Base-by-base conservation (phyloP, 2,888 invertebrate species). In the Andrena flavipes region DNA sequence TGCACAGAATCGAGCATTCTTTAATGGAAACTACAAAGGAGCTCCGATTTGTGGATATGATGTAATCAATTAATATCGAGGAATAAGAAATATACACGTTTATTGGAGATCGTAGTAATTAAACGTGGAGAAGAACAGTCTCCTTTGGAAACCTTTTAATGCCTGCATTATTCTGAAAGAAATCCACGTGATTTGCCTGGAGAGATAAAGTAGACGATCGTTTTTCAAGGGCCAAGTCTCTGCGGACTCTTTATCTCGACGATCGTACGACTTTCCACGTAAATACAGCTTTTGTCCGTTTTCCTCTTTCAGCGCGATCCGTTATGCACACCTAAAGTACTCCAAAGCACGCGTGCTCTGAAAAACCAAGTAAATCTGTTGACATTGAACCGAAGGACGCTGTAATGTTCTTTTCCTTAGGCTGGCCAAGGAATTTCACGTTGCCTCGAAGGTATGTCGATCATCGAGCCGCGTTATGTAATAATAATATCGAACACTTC, bases 381-480 rank as follows among this genome's bases (percentile, higher is more conserved):
- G 20, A 8, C n/a, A 20, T 54, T 20, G 20, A 10, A 54, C 54
- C 54, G 54, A 54, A 54, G 54, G 54, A 54, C 54, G 8, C 54
- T 8, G 54, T 10, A 7, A 54, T 8, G 20, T 20, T 20, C 20
- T 20, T 54, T 54, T 7, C 23, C 56, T 23, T 8, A 60, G 23
- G 30, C 13, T 26, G 4, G 0, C 2, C 1, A 26, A 26, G 48
- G 26, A 62, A 26, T 7, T 60, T 26, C 20, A 23, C 7, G 8
- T 48, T 48, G 10, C 65, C 10, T 1, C 2, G 60, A 71, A 77
- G 82, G 74, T 82, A 65, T 76, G 42, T 26, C n/a, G 33, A 60
- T 68, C 23, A 13, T 82, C 68, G 30, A 7, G 49, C 30, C 51
- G n/a, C 26, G 42, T 84, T 84, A 82, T 62, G 71, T 77, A 84